Evolutionary conservation across 23 tunicate species (phyloP).

Genomic region (Styela clava): DNA sequence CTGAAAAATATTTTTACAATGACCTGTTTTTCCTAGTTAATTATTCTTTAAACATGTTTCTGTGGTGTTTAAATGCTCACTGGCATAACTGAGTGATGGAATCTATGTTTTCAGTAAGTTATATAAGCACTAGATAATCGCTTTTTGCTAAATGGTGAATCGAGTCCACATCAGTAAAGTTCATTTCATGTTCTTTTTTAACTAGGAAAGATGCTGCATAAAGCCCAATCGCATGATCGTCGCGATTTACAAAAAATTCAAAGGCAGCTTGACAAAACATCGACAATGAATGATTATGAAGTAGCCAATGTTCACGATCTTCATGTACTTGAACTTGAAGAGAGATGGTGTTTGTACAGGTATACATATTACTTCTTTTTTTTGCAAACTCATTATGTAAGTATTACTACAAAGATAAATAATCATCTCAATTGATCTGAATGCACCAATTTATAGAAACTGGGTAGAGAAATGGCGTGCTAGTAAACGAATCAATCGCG

Average conservation of each 20-base stretch:
- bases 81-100: neutral
- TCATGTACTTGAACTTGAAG: neutral
- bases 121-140: neutral
- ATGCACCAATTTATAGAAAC: neutral
- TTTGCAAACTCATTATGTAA: neutral
- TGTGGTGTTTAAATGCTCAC: too few relatives aligned
- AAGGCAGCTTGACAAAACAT: constrained; percentile 36
- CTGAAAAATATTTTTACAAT: too few relatives aligned
- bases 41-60: too few relatives aligned
- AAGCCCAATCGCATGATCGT: neutral
- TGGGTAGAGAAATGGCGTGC: neutral
- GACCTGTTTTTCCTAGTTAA: too few relatives aligned
- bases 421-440: too few relatives aligned
- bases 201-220: neutral
- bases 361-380: neutral
- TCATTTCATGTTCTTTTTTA: neutral
- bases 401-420: too few relatives aligned
- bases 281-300: constrained; percentile 33
- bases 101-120: neutral
- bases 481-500: neutral
- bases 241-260: too few relatives aligned
- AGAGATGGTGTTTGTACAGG: constrained; percentile 58
- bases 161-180: too few relatives aligned
- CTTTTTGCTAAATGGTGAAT: neutral
- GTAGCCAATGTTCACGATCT: constrained; percentile 10